Conservation (phyloP, 2,888 invertebrate genomes). For the Creontiades dilutus region DNA sequence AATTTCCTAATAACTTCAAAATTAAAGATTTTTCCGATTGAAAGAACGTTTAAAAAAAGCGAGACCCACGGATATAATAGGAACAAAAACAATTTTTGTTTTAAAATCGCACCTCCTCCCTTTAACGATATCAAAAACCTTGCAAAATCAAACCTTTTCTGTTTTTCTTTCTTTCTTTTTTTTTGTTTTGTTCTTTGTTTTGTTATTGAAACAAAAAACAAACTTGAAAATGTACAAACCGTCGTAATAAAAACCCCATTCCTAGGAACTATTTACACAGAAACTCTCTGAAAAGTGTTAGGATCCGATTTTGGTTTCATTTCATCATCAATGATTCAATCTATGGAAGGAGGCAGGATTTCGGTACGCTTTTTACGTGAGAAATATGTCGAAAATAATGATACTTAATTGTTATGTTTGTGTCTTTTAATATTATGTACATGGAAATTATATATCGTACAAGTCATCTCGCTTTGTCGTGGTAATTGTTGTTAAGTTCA, state of each 20-base stretch:
- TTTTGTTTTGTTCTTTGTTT: too few relatives aligned
- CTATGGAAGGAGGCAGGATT: background rate
- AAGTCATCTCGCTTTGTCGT: conserved; percentile 26
- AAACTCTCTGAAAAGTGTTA: background rate
- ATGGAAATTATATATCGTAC: conserved; percentile 1
- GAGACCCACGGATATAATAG: conserved; percentile 37
- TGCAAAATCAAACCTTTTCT: background rate
- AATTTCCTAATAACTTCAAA: background rate
- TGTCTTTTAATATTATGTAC: background rate
- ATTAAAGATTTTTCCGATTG: background rate
- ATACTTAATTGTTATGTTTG: background rate
- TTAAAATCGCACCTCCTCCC: conserved; percentile 8
- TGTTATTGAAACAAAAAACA: conserved; percentile 30
- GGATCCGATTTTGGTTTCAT: background rate
- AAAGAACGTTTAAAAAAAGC: background rate
- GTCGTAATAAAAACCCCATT: background rate
- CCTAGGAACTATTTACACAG: conserved; percentile 64
- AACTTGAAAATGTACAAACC: conserved; percentile 16
- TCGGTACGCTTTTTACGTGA: conserved; percentile 35
- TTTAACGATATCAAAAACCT: background rate
- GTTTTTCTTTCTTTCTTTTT: too few relatives aligned
- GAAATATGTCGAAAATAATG: conserved; percentile 16
- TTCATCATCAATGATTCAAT: background rate
- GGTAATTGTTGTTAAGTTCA: background rate
- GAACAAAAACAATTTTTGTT: conserved; percentile 50